These are phyloP conservation scores for Meghimatium bilineatum DNA, from an alignment of 2,888 invertebrate genomes.

Conservation along the genomic window DNA sequence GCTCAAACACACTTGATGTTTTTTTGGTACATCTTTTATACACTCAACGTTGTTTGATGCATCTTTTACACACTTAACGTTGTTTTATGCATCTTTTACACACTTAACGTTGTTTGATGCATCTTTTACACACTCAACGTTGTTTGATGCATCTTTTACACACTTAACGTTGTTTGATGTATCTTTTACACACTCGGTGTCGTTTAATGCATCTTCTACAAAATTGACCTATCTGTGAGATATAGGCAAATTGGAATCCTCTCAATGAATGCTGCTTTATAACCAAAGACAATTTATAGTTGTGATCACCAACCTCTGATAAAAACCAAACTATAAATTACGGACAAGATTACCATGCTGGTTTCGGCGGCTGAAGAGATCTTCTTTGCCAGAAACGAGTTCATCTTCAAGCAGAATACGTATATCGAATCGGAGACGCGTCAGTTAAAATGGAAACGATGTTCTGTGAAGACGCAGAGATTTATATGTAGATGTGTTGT, in stretches of 20 bases:
- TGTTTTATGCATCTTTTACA: too few relatives aligned
- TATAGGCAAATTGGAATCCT: constrained; percentile 21
- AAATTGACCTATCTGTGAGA: neutral
- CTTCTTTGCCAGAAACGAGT: neutral
- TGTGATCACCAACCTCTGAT: constrained; percentile 1
- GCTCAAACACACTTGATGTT: too few relatives aligned
- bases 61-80: too few relatives aligned
- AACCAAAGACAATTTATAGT: constrained; percentile 7
- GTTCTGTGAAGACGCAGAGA: constrained; percentile 5
- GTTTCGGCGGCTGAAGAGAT: neutral
- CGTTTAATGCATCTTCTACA: neutral
- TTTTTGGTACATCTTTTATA: too few relatives aligned
- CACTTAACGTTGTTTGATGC: too few relatives aligned
- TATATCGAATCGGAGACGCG: constrained; percentile 1
- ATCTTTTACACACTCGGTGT: too few relatives aligned
- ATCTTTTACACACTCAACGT: too few relatives aligned
- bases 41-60: too few relatives aligned
- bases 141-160: too few relatives aligned
- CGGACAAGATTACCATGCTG: neutral
- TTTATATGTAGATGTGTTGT: constrained; percentile 6
- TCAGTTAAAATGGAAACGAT: constrained; percentile 20
- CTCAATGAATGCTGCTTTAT: constrained; percentile 3
- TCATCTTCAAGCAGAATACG: neutral
- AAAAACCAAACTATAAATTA: constrained; percentile 20
- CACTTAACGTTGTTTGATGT: too few relatives aligned